A percentile compares a stretch with the other conserved stretches of the same genome.
These are phyloP conservation scores for Poecilia gillii DNA, from an alignment of 2,797 vertebrate species.

Conservation along the genomic window DNA sequence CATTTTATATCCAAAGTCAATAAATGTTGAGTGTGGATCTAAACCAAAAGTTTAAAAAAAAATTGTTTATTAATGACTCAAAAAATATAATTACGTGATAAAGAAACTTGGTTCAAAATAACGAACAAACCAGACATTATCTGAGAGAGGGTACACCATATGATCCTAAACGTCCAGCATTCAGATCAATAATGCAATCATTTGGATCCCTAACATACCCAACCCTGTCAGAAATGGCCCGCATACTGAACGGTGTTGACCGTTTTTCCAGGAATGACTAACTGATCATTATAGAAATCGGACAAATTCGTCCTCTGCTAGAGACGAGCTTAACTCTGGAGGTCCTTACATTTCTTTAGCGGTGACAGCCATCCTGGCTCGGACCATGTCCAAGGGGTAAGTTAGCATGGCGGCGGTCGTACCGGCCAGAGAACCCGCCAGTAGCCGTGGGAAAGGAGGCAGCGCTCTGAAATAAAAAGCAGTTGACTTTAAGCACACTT, in stretches of 20 bases:
- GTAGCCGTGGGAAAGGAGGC: conserved; percentile 90
- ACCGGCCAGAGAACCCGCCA: conserved; percentile 94
- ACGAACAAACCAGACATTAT: neutral
- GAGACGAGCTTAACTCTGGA: neutral
- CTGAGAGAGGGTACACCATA: neutral
- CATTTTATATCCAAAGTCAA: neutral
- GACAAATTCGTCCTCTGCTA: neutral
- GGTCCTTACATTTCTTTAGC: conserved; percentile 93
- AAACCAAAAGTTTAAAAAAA: neutral
- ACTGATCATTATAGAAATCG: neutral
- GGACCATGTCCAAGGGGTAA: conserved; percentile 95
- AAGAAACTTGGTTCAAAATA: neutral
- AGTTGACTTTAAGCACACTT: neutral
- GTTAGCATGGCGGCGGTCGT: conserved; percentile 92
- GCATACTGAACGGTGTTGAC: neutral
- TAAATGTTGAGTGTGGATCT: neutral
- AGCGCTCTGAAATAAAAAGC: conserved; percentile 81
- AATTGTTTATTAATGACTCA: neutral
- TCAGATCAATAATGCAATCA: neutral
- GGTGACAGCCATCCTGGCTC: conserved; percentile 96
- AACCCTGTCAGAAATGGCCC: neutral
- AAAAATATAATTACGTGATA: neutral
- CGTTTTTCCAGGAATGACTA: neutral
- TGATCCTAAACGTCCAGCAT: neutral
- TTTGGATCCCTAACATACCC: neutral